These are phyloP conservation scores for Diabrotica balteata DNA, from an alignment of 2,888 invertebrate genomes.

Conservation along the genomic window DNA sequence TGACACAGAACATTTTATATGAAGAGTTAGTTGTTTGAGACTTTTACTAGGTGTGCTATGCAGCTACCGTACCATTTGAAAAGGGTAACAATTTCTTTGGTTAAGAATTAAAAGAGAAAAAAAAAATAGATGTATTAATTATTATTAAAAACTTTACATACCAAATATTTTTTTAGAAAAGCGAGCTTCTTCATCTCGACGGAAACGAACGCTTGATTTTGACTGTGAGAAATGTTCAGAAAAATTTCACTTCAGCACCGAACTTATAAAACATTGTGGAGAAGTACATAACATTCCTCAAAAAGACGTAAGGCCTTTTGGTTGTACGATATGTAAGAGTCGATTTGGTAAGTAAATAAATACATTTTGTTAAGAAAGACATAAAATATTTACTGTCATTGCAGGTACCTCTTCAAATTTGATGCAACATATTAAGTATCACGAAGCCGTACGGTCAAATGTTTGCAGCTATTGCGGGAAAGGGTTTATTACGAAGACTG, in stretches of 20 bases:
- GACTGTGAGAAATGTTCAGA: conserved; percentile 42
- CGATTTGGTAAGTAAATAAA: conserved; percentile 37
- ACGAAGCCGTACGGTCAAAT: conserved; percentile 46
- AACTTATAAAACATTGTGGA: conserved; percentile 45
- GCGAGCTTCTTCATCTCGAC: conserved; percentile 17
- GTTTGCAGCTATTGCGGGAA: conserved; percentile 56
- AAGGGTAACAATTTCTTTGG: no score
- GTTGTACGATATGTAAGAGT: conserved; percentile 47
- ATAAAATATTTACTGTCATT: not conserved
- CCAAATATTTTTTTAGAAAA: conserved; percentile 8
- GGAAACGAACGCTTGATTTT: conserved; percentile 27
- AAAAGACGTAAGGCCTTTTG: conserved; percentile 47
- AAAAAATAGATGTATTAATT: no score
- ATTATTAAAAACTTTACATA: no score
- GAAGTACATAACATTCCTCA: conserved; percentile 42
- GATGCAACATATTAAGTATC: conserved; percentile 49
- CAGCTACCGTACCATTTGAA: no score
- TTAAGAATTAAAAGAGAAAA: no score
- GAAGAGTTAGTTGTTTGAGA: no score
- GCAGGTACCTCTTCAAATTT: conserved; percentile 45
- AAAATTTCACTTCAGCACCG: conserved; percentile 39
- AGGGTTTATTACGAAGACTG: conserved; percentile 52
- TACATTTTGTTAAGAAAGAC: no score
- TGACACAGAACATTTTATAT: no score
- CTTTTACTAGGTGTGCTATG: no score